These are phyloP conservation scores for Dendrolimus houi DNA, from an alignment of 2,888 invertebrate species.

Conservation along the genomic window DNA sequence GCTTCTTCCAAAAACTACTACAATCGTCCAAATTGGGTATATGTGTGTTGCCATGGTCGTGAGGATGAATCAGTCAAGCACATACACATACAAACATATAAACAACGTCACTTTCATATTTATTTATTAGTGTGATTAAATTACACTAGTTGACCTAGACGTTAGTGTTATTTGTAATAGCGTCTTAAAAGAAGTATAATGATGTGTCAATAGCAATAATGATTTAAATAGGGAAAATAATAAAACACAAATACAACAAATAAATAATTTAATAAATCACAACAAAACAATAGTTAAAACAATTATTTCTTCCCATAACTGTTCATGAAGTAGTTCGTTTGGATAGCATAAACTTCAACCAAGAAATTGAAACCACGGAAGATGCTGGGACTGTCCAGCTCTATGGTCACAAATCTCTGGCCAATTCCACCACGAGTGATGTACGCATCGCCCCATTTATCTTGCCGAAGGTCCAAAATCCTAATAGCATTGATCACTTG, in stretches of 20 bases:
- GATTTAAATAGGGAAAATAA: neutral
- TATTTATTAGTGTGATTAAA: too few relatives aligned
- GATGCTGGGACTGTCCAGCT: constrained; percentile 47
- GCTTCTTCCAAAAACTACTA: too few relatives aligned
- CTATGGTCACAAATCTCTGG: constrained; percentile 43
- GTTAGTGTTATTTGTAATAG: too few relatives aligned
- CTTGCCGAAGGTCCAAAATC: constrained; percentile 49
- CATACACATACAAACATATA: too few relatives aligned
- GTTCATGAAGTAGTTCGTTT: neutral
- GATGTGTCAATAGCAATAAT: too few relatives aligned
- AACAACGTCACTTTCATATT: too few relatives aligned
- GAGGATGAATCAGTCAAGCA: too few relatives aligned
- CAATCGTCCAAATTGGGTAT: too few relatives aligned
- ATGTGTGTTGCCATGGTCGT: too few relatives aligned
- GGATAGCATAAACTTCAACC: constrained; percentile 45
- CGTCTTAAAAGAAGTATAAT: too few relatives aligned
- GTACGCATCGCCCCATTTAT: constrained; percentile 47
- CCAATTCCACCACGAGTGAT: constrained; percentile 55
- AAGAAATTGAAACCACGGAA: constrained; percentile 55
- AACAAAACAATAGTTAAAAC: neutral
- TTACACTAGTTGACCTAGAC: too few relatives aligned
- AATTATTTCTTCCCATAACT: neutral
- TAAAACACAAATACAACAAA: neutral
- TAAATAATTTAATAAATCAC: neutral
- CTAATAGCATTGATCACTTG: constrained; percentile 50